A percentile compares a stretch with the other conserved stretches of the same genome.
These are phyloP conservation scores for Phrynosoma blainvillii DNA, from an alignment of 2,113 vertebrate species.

Conservation along the genomic window DNA sequence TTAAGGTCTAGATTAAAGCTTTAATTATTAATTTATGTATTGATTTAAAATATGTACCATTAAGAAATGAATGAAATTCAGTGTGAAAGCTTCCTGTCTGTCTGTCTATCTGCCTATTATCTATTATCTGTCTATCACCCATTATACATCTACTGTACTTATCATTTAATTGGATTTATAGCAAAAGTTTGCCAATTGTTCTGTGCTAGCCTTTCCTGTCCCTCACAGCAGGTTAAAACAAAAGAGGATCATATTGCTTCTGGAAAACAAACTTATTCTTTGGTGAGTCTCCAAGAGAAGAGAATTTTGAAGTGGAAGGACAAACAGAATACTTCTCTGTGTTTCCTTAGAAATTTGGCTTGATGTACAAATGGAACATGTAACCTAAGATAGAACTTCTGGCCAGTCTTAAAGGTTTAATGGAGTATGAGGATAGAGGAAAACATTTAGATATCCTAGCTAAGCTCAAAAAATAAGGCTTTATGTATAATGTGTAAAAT, in stretches of 20 bases:
- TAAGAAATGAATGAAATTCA: conserved; percentile 26
- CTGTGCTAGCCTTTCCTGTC: neutral
- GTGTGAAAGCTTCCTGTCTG: neutral
- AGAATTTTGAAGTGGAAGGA: neutral
- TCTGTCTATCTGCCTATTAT: neutral
- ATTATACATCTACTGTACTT: too few species aligned
- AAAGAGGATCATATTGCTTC: neutral
- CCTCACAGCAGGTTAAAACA: neutral
- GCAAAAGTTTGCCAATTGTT: conserved; percentile 8
- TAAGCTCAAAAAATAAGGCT: neutral
- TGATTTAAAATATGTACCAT: conserved; percentile 31
- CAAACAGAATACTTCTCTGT: neutral
- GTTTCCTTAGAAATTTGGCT: neutral
- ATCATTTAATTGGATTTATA: neutral
- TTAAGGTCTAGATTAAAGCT: neutral
- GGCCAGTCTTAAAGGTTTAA: neutral
- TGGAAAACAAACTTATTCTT: neutral
- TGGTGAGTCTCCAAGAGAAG: neutral
- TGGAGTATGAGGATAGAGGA: neutral
- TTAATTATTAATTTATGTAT: neutral
- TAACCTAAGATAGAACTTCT: neutral
- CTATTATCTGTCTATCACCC: neutral
- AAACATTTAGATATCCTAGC: neutral
- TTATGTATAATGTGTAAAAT: neutral
- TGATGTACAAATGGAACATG: too few species aligned